A percentile compares a stretch with the other conserved stretches of the same genome.
Evolutionary conservation across 2,797 vertebrate species (phyloP).

Genomic region (Chelmon rostratus): DNA sequence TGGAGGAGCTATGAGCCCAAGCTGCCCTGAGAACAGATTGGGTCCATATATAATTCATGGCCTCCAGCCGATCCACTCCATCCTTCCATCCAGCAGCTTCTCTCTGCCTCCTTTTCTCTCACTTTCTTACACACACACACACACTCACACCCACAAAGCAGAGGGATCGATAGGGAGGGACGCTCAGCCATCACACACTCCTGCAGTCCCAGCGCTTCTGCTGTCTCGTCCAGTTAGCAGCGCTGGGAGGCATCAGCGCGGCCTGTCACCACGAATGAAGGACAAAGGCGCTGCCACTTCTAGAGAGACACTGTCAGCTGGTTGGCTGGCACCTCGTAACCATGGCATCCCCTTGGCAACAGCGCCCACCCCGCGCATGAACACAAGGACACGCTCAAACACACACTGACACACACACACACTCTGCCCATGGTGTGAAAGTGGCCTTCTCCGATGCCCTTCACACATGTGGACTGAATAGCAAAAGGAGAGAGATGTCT

Average conservation of each 20-base stretch:
- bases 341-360: conserved; percentile 85
- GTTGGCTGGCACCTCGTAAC: conserved; percentile 85
- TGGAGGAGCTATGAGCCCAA: conserved; percentile 69
- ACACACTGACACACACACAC: conserved; percentile 50
- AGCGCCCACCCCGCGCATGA: conserved; percentile 64
- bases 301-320: conserved; percentile 75
- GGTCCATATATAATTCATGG: conserved; percentile 89
- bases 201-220: conserved; percentile 59
- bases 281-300: conserved; percentile 77
- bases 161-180: conserved; percentile 69
- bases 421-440: conserved; percentile 62
- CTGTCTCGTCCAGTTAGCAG: conserved; percentile 79
- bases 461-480: conserved; percentile 73
- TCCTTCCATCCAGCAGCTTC: conserved; percentile 81
- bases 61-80: conserved; percentile 84
- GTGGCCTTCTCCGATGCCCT: conserved; percentile 75
- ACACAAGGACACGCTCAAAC: conserved; percentile 74
- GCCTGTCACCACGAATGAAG: conserved; percentile 80
- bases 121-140: conserved; percentile 47
- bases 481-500: conserved; percentile 30
- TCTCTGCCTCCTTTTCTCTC: conserved; percentile 56
- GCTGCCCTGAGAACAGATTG: conserved; percentile 86
- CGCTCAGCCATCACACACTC: conserved; percentile 68
- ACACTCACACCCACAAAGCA: conserved; percentile 50
- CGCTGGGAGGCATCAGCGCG: conserved; percentile 69